phyloP scores from a whole-genome alignment of 2,113 vertebrate genomes.

The Crypturellus undulatus region DNA sequence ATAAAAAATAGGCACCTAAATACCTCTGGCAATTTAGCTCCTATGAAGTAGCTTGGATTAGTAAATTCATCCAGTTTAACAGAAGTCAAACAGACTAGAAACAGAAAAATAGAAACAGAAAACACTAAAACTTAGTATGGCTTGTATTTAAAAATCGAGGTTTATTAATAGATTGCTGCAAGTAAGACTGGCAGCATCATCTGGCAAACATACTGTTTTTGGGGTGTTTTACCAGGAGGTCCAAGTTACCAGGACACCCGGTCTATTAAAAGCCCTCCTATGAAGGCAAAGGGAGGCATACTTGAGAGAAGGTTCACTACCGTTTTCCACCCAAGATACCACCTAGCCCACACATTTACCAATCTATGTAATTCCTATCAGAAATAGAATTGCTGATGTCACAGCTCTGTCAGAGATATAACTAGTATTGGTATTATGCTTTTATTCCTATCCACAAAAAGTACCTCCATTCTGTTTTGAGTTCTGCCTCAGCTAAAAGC shows the following conservation, averaged over 20 bases:
- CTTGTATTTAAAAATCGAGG: neutral
- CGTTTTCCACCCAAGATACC: neutral
- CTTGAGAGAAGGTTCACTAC: neutral
- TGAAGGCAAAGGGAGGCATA: neutral
- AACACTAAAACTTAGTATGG: neutral
- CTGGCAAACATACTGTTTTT: neutral
- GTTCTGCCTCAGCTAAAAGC: neutral
- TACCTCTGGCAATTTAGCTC: neutral
- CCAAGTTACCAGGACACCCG: neutral
- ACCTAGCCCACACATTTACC: no score
- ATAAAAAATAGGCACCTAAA: neutral
- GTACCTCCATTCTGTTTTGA: fast-evolving
- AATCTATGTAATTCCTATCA: neutral
- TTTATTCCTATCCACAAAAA: neutral
- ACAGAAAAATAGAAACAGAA: neutral
- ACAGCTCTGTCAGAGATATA: neutral
- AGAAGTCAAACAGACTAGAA: neutral
- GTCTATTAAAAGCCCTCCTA: neutral
- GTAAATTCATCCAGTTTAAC: neutral
- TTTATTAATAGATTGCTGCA: neutral
- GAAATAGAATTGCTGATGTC: neutral
- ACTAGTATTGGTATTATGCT: neutral
- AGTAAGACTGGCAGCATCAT: neutral
- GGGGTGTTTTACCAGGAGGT: neutral
- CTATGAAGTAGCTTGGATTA: neutral